Evolutionary conservation across 2,113 vertebrate species (phyloP), one percentile per base, ranked within the genome.

Genomic region (Aplodontia rufa): DNA sequence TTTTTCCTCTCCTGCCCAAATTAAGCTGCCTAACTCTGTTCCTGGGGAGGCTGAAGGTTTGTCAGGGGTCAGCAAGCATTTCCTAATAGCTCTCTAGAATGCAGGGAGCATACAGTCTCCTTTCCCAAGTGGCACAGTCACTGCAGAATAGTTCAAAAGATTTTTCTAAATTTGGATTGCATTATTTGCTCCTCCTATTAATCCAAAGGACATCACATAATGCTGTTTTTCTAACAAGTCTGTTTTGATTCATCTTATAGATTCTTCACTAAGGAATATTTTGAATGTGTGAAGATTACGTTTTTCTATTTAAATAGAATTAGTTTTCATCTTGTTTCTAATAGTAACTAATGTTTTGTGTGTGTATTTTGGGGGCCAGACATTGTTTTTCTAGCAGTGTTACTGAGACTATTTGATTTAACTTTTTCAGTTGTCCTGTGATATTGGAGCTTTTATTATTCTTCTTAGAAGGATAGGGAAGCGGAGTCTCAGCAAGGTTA

Each of bases 41-140:
- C 60, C 4, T 75, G 42, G 88, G 86, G 96, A 69, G 83, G 91
- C 85, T 32, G 58, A 88, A 45, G 92, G 86, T 81, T 96, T 42
- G 64, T 79, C 37, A 69, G 32, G 78, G 93, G 71, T 93, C 89
- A 80, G 42, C 92, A 64, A 94, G 22, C 62, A 9, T 96, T 97
- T 58, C 53, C 9, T 49, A 90, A 60, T 4, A 86, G 22, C n/a
- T 83, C 58, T 71, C 19, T 53, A 86, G 28, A 88, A 90, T n/a
- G 10, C 2, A 0, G 22, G 66, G 62, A 66, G 13, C 3, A 3
- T 79, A 1, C 16, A 74, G 37, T 90, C 85, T 49, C 47, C 80
- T 92, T 83, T 78, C 93, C 47, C 47, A 14, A 60, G 47, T 69
- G 92, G 68, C n/a, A 83, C 22, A 49, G 72, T 79, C 9, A 32